Evolutionary conservation across 2,113 vertebrate species (phyloP).

Genomic region (Grantiella picta): DNA sequence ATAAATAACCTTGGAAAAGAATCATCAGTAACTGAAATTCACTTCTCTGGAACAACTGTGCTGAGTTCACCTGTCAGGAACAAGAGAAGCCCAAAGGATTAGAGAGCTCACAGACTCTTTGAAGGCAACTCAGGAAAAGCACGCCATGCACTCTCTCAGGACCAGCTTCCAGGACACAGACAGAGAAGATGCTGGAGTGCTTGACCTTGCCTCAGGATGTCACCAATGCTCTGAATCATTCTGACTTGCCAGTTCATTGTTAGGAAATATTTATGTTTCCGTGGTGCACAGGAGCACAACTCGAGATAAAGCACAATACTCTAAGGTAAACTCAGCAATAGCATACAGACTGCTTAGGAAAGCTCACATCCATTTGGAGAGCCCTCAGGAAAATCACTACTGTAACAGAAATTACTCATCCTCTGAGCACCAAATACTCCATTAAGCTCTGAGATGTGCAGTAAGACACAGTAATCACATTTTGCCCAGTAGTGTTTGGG

Average conservation of each 20-base stretch:
- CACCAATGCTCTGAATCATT: not conserved
- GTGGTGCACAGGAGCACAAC: not conserved
- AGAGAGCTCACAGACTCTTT: not conserved
- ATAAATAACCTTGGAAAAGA: not conserved
- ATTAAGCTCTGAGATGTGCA: not conserved
- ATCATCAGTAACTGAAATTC: not conserved
- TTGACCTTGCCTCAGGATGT: not conserved
- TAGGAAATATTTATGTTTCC: not conserved
- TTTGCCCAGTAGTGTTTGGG: not conserved
- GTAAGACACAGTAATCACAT: not conserved
- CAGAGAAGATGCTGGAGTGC: not conserved
- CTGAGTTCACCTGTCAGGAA: not conserved
- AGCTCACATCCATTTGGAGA: not conserved
- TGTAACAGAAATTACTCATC: constrained; percentile 1
- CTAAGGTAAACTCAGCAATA: not conserved
- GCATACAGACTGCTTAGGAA: not conserved
- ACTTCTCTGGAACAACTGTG: not conserved
- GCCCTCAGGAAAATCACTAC: not conserved
- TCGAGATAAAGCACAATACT: not conserved
- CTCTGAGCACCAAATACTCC: not conserved
- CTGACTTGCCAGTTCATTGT: not conserved
- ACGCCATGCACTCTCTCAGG: not conserved
- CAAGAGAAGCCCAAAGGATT: not conserved
- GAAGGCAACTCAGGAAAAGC: not conserved
- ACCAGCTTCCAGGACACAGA: not conserved